A percentile compares a stretch with the other conserved stretches of the same genome.
Conservation (phyloP, 2,113 vertebrate species). For the Helogale parvula region DNA sequence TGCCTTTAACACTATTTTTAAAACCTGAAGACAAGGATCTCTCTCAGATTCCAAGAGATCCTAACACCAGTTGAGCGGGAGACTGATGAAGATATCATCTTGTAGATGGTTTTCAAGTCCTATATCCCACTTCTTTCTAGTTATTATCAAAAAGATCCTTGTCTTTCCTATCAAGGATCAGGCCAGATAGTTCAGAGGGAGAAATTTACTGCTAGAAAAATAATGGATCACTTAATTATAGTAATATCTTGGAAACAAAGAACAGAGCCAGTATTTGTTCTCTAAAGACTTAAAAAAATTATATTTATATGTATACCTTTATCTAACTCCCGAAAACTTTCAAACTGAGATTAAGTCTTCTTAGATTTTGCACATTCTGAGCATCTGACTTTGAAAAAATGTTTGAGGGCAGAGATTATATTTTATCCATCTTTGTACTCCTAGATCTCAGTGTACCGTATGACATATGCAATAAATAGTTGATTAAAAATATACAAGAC, state of each 20-base stretch:
- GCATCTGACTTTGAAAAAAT: background rate
- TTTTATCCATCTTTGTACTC: slow-evolving; percentile 12
- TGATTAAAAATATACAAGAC: slow-evolving; percentile 34
- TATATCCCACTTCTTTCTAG: background rate
- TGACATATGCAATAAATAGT: background rate
- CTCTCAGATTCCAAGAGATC: background rate
- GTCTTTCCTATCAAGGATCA: background rate
- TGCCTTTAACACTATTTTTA: background rate
- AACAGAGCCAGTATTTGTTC: background rate
- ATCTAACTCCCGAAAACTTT: background rate
- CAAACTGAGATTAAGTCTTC: background rate
- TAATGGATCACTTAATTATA: background rate
- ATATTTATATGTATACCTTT: background rate
- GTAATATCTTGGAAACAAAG: background rate
- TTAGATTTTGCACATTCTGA: slow-evolving; percentile 31
- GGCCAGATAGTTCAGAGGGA: background rate
- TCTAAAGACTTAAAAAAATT: background rate
- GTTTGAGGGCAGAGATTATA: background rate
- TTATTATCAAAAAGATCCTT: background rate
- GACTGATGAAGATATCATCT: background rate
- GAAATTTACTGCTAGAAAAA: background rate
- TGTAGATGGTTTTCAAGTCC: background rate
- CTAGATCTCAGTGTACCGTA: background rate
- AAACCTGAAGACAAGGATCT: background rate
- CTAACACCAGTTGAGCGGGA: background rate